Conservation (phyloP, 2,888 invertebrate genomes). For the Drosophila atripex region DNA sequence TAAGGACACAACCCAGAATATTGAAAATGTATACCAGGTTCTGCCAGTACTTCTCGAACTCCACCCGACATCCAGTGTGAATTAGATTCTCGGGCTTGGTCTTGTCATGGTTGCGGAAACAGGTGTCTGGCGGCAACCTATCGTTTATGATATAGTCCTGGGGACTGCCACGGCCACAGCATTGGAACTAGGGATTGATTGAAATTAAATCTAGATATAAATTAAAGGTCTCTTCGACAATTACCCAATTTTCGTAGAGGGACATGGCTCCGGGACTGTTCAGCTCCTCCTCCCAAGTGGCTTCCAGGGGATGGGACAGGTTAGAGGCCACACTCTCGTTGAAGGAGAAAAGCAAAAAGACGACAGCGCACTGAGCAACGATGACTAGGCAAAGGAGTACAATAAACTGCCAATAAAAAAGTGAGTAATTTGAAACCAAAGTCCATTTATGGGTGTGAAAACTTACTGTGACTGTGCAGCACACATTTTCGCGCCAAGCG, state of each 20-base stretch:
- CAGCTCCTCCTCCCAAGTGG: constrained; percentile 84
- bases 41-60: constrained; percentile 77
- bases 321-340: constrained; percentile 58
- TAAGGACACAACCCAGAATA: constrained; percentile 67
- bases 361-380: constrained; percentile 56
- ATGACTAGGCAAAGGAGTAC: constrained; percentile 68
- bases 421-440: neutral
- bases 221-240: neutral
- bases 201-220: neutral
- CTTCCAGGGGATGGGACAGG: constrained; percentile 73
- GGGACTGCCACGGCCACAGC: constrained; percentile 81
- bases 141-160: constrained; percentile 79
- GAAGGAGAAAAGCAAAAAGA: constrained; percentile 51
- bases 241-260: constrained; percentile 79
- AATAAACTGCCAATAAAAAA: constrained; percentile 62
- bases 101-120: constrained; percentile 72
- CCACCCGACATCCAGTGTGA: constrained; percentile 72
- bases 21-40: constrained; percentile 66
- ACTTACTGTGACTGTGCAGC: constrained; percentile 92
- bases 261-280: constrained; percentile 78
- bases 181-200: constrained; percentile 62
- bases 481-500: constrained; percentile 93
- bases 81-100: constrained; percentile 71
- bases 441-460: constrained; percentile 79
- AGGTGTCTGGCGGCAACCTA: constrained; percentile 77